Evolutionary conservation across 2,888 invertebrate species (phyloP).

Genomic region (Melanostoma scalare): DNA sequence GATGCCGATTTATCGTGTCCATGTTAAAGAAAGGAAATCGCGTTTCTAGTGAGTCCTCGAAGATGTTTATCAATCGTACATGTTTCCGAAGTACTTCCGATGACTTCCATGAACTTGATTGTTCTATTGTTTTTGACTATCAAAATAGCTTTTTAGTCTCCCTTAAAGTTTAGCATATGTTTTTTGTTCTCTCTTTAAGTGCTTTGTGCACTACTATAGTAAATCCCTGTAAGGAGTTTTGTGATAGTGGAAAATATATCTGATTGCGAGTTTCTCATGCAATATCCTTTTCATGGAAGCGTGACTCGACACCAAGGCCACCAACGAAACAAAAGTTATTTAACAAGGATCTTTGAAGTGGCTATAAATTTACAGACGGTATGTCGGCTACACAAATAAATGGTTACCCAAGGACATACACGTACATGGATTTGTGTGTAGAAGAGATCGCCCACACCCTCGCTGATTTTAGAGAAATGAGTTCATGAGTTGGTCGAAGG

Average conservation of each 20-base stretch:
- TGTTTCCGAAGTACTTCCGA: constrained; percentile 26
- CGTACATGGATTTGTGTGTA: background rate
- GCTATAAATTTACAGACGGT: constrained; percentile 41
- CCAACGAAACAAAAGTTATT: constrained; percentile 18
- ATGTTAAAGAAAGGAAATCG: constrained; percentile 17
- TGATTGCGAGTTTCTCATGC: constrained; percentile 22
- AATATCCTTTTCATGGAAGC: constrained; percentile 17
- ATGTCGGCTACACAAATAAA: constrained; percentile 13
- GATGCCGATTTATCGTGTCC: constrained; percentile 43
- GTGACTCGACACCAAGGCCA: constrained; percentile 7
- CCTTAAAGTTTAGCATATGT: constrained; percentile 11
- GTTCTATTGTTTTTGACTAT: constrained; percentile 42
- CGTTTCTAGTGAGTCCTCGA: background rate
- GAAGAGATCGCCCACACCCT: background rate
- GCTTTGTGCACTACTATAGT: background rate
- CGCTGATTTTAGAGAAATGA: background rate
- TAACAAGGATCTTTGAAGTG: constrained; percentile 39
- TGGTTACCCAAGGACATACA: background rate
- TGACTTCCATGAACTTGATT: constrained; percentile 27
- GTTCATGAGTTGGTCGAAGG: too few relatives aligned
- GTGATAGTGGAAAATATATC: constrained; percentile 20
- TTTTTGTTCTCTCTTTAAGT: constrained; percentile 3
- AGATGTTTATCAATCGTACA: constrained; percentile 44
- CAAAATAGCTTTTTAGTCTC: constrained; percentile 40
- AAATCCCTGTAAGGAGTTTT: constrained; percentile 27